Evolutionary conservation across 2,113 vertebrate species (phyloP).

Genomic region (Scolopax mira): DNA sequence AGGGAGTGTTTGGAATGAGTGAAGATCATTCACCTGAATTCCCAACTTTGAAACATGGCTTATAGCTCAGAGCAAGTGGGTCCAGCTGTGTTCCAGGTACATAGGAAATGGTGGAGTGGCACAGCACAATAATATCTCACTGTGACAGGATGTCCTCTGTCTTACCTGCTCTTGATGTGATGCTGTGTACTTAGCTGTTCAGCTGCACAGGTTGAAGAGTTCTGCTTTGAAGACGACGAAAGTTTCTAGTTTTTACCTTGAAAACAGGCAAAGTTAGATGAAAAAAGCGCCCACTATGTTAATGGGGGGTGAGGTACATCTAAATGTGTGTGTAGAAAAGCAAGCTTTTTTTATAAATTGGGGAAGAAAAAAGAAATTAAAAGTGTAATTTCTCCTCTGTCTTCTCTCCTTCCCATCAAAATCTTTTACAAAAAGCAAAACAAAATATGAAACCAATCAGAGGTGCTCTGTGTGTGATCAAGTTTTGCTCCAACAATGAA

Average conservation of each 20-base stretch:
- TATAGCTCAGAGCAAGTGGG: slow-evolving; percentile 21
- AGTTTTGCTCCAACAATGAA: not conserved
- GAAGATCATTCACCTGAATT: slow-evolving; percentile 64
- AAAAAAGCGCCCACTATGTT: not conserved
- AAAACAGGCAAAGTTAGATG: not conserved
- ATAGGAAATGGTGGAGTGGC: not conserved
- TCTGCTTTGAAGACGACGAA: not conserved
- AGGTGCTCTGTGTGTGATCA: not conserved
- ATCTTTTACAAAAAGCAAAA: not conserved
- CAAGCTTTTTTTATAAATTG: not conserved
- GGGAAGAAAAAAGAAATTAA: not conserved
- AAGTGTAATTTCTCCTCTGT: not conserved
- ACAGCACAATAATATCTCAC: not conserved
- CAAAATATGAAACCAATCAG: not conserved
- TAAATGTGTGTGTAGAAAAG: not conserved
- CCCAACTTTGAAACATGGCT: slow-evolving; percentile 38
- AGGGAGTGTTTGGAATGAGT: slow-evolving; percentile 60
- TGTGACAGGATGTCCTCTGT: slow-evolving; percentile 36
- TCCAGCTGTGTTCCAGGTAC: slow-evolving; percentile 53
- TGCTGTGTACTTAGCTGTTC: not conserved
- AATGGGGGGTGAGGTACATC: not conserved
- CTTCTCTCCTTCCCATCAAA: not conserved
- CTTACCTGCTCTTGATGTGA: not conserved
- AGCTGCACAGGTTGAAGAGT: not conserved
- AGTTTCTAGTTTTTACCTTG: not conserved